Percentiles rank a stretch among this genome's conserved stretches.
Conservation (phyloP, 2,113 vertebrate species). For the Megaceryle maxima region DNA sequence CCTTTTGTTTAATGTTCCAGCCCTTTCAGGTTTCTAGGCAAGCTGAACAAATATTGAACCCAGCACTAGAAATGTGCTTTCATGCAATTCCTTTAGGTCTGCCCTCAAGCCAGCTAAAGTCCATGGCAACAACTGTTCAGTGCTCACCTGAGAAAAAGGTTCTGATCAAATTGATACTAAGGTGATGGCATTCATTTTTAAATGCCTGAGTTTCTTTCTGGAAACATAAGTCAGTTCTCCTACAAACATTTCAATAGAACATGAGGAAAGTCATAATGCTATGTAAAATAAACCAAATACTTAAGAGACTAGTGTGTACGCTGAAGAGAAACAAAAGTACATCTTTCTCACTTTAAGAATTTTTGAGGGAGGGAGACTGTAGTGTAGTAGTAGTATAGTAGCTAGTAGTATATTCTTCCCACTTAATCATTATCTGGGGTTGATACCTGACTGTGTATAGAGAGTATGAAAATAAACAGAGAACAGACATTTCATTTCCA, state of each 20-base stretch:
- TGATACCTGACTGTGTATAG: background rate
- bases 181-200: background rate
- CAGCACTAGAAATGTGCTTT: background rate
- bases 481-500: background rate
- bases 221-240: background rate
- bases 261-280: background rate
- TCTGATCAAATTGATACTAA: background rate
- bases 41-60: slow-evolving; percentile 3
- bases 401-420: background rate
- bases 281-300: background rate
- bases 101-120: background rate
- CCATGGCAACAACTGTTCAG: background rate
- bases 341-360: background rate
- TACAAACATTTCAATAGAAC: background rate
- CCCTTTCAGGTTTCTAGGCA: background rate
- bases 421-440: background rate
- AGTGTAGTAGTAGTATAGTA: background rate
- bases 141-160: background rate
- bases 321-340: background rate
- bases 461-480: background rate
- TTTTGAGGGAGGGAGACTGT: background rate
- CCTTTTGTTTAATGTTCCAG: background rate
- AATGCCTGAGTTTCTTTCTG: background rate
- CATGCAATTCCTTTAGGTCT: background rate
- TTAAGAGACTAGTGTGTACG: background rate